Conservation (phyloP, 2,888 invertebrate species). For the Andrena hattorfiana region DNA sequence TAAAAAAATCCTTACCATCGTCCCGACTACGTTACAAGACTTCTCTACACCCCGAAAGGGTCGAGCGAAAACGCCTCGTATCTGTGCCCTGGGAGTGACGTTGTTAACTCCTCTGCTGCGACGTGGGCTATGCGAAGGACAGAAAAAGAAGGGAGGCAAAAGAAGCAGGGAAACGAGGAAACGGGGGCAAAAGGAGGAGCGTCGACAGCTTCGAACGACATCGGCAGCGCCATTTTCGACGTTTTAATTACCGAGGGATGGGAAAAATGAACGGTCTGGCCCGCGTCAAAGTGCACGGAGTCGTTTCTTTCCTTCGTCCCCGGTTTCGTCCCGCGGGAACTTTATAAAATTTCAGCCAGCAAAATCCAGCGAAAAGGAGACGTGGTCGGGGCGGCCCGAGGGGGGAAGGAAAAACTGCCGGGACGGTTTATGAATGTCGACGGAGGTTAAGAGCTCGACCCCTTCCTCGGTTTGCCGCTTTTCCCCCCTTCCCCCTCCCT, state of each 20-base stretch:
- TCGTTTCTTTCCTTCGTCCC: not conserved
- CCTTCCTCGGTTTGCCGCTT: slow-evolving; percentile 23
- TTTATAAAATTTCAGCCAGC: slow-evolving; percentile 42
- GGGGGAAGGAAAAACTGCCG: slow-evolving; percentile 21
- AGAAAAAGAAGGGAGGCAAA: not conserved
- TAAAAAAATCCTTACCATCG: slow-evolving; percentile 16
- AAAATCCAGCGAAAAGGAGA: slow-evolving; percentile 13
- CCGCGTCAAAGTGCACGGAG: not conserved
- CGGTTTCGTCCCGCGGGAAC: slow-evolving; percentile 3
- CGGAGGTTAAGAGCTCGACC: slow-evolving; percentile 45
- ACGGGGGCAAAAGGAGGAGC: not conserved
- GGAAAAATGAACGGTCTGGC: slow-evolving; percentile 11
- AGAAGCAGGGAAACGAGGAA: not conserved
- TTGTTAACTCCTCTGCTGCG: no score
- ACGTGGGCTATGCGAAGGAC: not conserved
- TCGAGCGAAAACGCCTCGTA: no score
- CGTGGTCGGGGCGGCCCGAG: not conserved
- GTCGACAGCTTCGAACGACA: not conserved
- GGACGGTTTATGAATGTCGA: slow-evolving; percentile 42
- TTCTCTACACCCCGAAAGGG: not conserved
- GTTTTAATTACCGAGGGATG: slow-evolving; percentile 34
- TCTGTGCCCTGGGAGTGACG: no score
- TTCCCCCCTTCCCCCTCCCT: not conserved
- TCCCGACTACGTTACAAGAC: not conserved
- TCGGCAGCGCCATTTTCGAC: slow-evolving; percentile 23